A percentile compares a stretch with the other conserved stretches of the same genome.
phyloP scores from a whole-genome alignment of 2,888 invertebrate genomes.

The Metacarcinus magister region DNA sequence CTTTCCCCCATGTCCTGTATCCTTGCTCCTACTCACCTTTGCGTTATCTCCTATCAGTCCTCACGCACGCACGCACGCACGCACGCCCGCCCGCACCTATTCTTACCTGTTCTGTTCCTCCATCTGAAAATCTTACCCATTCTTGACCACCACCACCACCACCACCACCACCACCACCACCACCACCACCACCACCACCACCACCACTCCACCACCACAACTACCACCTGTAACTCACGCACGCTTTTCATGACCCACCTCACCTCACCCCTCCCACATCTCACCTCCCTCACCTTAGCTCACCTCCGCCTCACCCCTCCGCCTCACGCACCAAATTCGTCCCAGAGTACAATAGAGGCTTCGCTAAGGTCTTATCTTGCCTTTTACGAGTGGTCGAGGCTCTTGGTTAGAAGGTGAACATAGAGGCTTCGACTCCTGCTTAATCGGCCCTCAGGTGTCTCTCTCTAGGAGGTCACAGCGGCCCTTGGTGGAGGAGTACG shows the following conservation, averaged over 20 bases:
- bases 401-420: conserved; percentile 18
- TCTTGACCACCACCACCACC: background rate
- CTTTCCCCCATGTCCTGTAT: background rate
- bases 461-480: background rate
- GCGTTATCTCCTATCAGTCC: background rate
- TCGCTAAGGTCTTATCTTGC: conserved; percentile 47
- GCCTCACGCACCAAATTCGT: conserved; percentile 41
- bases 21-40: background rate
- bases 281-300: background rate
- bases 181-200: background rate
- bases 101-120: background rate
- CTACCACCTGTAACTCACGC: background rate
- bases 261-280: background rate
- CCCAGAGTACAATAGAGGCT: background rate
- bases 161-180: background rate
- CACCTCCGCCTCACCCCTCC: background rate
- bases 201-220: background rate
- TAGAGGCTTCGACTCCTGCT: conserved; percentile 5
- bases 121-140: background rate
- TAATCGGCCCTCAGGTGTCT: background rate
- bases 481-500: background rate
- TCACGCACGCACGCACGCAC: background rate
- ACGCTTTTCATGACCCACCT: conserved; percentile 7
- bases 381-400: background rate
- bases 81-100: background rate